Evolutionary conservation across 2,113 vertebrate species (phyloP).

Genomic region (Bucco capensis): DNA sequence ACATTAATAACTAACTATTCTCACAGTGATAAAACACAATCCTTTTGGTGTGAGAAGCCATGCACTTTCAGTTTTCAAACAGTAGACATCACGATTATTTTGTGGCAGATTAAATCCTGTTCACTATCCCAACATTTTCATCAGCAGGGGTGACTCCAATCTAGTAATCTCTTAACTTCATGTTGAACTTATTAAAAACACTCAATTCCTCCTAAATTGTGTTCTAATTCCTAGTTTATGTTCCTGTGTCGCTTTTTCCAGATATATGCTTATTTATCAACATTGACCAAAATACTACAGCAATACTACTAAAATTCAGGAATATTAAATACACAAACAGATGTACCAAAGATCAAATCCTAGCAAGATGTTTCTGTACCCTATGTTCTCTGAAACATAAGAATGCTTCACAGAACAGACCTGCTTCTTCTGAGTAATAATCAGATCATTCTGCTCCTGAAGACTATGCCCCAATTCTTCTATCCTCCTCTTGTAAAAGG

Average conservation of each 20-base stretch:
- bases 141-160: neutral
- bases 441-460: conserved; percentile 82
- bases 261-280: neutral
- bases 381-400: neutral
- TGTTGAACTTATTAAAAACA: neutral
- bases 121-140: neutral
- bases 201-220: neutral
- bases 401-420: conserved; percentile 54
- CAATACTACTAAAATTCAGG: neutral
- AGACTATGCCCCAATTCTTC: conserved; percentile 79
- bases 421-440: conserved; percentile 79
- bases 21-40: neutral
- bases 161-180: neutral
- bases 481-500: conserved; percentile 74
- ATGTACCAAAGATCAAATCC: neutral
- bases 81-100: neutral
- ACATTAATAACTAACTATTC: neutral
- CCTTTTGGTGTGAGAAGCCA: neutral
- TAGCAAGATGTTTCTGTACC: neutral
- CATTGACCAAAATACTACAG: neutral
- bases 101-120: neutral
- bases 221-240: neutral
- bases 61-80: neutral
- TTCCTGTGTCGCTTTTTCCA: neutral
- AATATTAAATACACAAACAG: neutral